phyloP scores from a whole-genome alignment of 1,140 invertebrate genomes.

The Drosophila tsacasi region DNA sequence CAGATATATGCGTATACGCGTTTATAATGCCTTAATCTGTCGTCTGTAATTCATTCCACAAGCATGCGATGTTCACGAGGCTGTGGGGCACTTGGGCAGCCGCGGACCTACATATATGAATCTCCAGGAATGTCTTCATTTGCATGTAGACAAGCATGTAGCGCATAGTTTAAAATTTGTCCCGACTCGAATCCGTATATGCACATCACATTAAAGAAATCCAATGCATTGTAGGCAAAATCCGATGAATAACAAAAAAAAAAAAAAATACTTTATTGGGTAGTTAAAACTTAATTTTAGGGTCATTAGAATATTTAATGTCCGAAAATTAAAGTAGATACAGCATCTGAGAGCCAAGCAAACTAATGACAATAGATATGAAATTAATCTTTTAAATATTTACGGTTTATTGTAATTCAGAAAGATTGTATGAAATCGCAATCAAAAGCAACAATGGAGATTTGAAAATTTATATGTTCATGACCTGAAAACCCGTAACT shows the following conservation, averaged over 20 bases:
- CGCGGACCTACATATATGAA: neutral
- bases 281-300: too few species aligned
- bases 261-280: neutral
- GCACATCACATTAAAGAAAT: neutral
- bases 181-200: neutral
- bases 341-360: too few species aligned
- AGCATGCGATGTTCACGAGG: neutral
- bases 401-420: too few species aligned
- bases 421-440: too few species aligned
- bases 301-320: too few species aligned
- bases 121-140: neutral
- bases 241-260: neutral
- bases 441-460: too few species aligned
- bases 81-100: neutral
- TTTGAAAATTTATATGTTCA: too few species aligned
- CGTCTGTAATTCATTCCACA: conserved; percentile 7
- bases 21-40: conserved; percentile 36
- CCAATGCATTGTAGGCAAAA: neutral
- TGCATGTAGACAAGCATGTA: neutral
- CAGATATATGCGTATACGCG: conserved; percentile 22
- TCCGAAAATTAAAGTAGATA: too few species aligned
- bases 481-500: too few species aligned
- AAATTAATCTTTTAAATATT: too few species aligned
- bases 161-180: neutral
- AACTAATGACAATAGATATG: too few species aligned